Conservation (phyloP, 2,113 vertebrate genomes). For the Tympanuchus pallidicinctus region DNA sequence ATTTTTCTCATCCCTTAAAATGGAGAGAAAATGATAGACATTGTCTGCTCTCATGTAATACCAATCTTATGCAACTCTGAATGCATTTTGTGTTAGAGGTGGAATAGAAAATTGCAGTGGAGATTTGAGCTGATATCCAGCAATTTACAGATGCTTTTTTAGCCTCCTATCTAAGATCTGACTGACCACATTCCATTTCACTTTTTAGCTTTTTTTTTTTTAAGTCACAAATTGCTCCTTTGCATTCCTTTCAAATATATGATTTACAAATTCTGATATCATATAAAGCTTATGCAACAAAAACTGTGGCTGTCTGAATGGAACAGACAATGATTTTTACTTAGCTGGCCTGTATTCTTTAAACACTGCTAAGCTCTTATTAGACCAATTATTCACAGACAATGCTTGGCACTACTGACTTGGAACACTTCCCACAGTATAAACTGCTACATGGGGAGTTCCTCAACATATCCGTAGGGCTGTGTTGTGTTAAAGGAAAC, state of each 20-base stretch:
- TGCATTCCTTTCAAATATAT: not conserved
- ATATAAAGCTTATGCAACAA: not conserved
- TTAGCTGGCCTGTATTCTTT: not conserved
- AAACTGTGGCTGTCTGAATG: not conserved
- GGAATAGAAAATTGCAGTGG: not conserved
- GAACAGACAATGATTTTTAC: constrained; percentile 4
- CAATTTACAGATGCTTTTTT: not conserved
- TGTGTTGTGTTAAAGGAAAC: not conserved
- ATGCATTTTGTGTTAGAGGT: not conserved
- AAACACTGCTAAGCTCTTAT: not conserved
- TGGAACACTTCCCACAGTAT: not conserved
- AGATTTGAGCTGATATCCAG: not conserved
- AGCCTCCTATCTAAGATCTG: not conserved
- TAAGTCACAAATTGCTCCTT: not conserved
- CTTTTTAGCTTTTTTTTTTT: not conserved
- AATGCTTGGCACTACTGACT: not conserved
- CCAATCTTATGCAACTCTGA: not conserved
- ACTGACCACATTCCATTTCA: not conserved
- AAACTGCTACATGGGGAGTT: not conserved
- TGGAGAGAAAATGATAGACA: not conserved
- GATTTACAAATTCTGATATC: not conserved
- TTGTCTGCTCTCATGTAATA: not conserved
- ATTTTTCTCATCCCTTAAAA: not conserved
- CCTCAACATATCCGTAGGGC: not conserved
- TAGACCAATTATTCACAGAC: not conserved